A percentile compares a stretch with the other conserved stretches of the same genome.
Conservation (phyloP, 2,113 vertebrate species). For the Eulemur macaco region DNA sequence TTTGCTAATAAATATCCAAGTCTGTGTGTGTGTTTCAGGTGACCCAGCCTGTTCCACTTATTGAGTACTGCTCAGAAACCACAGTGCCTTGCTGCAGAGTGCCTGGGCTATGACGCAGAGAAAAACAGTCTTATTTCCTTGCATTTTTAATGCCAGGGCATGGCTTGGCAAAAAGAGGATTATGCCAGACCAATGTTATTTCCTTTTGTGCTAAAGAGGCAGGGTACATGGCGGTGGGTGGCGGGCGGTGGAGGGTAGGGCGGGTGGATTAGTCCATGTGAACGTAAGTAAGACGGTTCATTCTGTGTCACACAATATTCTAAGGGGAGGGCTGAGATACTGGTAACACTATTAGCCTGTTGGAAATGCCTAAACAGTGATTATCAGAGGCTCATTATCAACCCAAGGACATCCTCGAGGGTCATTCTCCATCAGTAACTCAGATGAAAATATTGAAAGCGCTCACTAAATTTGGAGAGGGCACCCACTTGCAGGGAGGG, state of each 20-base stretch:
- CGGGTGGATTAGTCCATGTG: not conserved
- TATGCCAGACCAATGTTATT: constrained; percentile 64
- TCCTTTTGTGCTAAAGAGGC: constrained; percentile 35
- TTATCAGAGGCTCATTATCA: not conserved
- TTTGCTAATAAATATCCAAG: constrained; percentile 53
- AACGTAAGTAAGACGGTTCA: not conserved
- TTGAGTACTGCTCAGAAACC: constrained; percentile 44
- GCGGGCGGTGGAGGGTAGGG: not conserved
- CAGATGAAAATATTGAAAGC: not conserved
- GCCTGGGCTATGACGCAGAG: not conserved
- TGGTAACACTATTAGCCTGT: not conserved
- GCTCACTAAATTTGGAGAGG: not conserved
- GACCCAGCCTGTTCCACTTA: not conserved
- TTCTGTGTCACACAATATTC: not conserved
- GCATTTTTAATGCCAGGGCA: constrained; percentile 51
- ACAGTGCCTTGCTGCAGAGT: constrained; percentile 17
- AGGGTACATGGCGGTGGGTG: not conserved
- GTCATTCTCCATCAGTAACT: not conserved
- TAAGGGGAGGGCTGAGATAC: not conserved
- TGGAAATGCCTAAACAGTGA: not conserved
- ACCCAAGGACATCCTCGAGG: not conserved
- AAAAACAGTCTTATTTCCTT: constrained; percentile 63
- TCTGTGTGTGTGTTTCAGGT: not conserved
- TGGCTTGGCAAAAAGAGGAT: constrained; percentile 25
- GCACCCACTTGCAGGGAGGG: not conserved